Evolutionary conservation across 2,888 invertebrate genomes (phyloP).

Genomic region (Andrena hattorfiana): DNA sequence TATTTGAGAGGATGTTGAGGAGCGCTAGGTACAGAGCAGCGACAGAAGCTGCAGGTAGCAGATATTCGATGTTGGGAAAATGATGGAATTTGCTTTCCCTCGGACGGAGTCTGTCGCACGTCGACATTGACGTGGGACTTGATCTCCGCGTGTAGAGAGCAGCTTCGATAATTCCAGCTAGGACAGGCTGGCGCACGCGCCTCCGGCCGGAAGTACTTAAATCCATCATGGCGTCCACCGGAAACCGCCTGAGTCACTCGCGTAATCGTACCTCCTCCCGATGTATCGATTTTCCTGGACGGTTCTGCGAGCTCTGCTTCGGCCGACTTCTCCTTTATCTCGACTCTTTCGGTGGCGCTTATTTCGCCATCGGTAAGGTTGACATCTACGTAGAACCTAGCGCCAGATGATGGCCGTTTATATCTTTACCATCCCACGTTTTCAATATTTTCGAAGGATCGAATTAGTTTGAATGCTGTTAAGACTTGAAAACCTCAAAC

Average conservation of each 20-base stretch:
- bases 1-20: neutral
- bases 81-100: neutral
- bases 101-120: slow-evolving; percentile 32
- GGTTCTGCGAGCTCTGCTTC: slow-evolving; percentile 64
- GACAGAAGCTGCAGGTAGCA: neutral
- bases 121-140: slow-evolving; percentile 48
- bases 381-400: neutral
- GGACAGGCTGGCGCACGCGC: slow-evolving; percentile 79
- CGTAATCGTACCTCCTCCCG: slow-evolving; percentile 80
- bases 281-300: slow-evolving; percentile 74
- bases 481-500: neutral
- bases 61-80: neutral
- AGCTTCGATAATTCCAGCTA: slow-evolving; percentile 70
- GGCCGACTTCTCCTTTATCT: slow-evolving; percentile 60
- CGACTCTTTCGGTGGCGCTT: slow-evolving; percentile 48
- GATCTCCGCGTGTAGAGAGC: slow-evolving; percentile 62
- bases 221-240: slow-evolving; percentile 83
- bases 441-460: neutral
- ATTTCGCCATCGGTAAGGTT: slow-evolving; percentile 22
- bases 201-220: slow-evolving; percentile 81
- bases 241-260: slow-evolving; percentile 83
- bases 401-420: neutral
- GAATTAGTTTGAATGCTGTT: neutral
- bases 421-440: neutral
- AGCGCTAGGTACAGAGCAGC: too few species aligned